Evolutionary conservation across 2,797 vertebrate species (phyloP), one percentile per base, ranked within the genome.

Genomic region (Enteromius radiatus): DNA sequence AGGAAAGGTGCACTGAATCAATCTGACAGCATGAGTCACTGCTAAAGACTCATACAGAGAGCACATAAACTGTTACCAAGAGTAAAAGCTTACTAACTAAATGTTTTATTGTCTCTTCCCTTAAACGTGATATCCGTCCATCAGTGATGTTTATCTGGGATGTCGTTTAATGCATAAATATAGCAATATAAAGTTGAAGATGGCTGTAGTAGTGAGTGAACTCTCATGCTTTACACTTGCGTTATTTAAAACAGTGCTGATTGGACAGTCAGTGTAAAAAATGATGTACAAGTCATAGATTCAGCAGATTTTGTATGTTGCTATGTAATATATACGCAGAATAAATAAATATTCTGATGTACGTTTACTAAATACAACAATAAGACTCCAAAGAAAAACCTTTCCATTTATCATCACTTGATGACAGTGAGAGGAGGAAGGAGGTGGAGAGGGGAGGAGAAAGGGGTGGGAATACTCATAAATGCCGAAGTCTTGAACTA

Each of bases 401-500:
- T 63, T 49, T 64, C 49, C 28, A 38, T 81, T 81, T 64, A 26
- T 31, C 49, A 52, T 65, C 68, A 26, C 21, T 36, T n/a, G 36
- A 85, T 56, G 85, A 78, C 31, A 64, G 41, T 59, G 78, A 43
- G 31, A 70, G 45, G 23, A 54, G 38, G 76, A 52, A 70, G 43
- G 31, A 78, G 69, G 14, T 43, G 52, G 47, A 23, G 36, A 71
- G n/a, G 54, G 63, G 83, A 52, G 47, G 76, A 73, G 83, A 75
- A 45, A 59, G 76, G 36, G 63, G 69, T 8, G 70, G 67, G 49
- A 31, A 54, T 64, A 28, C 54, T 52, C 83, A 71, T 84, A 84
- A 87, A 88, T 76, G 82, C 76, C 54, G 19, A 63, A 6, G 56
- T 77, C 76, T 64, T 83, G 78, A 87, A 83, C 84, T 70, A 64